phyloP scores from a whole-genome alignment of 2,113 vertebrate genomes.

The Psilopsiagon aurifrons region DNA sequence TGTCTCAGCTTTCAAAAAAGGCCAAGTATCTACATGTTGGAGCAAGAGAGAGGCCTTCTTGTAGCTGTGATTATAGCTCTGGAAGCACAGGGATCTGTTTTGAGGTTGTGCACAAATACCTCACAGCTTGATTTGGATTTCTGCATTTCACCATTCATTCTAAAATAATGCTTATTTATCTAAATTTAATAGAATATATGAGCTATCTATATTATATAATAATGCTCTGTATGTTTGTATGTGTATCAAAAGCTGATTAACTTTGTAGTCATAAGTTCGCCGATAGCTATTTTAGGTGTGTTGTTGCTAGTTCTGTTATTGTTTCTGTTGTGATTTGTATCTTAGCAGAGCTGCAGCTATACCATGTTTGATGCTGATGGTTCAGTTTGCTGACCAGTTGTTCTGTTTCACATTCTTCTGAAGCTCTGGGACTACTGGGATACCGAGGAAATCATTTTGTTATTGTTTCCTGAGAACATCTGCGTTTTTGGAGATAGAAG shows the following conservation, averaged over 20 bases:
- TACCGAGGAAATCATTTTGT: neutral
- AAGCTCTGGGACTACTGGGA: neutral
- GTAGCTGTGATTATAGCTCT: neutral
- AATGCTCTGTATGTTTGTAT: neutral
- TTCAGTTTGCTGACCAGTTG: neutral
- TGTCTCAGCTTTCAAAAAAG: constrained; percentile 12
- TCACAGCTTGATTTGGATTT: neutral
- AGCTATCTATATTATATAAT: neutral
- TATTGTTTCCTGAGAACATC: constrained; percentile 18
- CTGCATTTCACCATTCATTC: neutral
- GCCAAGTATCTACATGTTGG: neutral
- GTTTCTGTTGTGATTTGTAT: neutral
- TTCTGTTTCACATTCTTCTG: neutral
- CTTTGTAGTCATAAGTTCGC: neutral
- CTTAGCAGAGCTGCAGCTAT: neutral
- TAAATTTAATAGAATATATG: neutral
- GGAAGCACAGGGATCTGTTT: neutral
- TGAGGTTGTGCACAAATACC: neutral
- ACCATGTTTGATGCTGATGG: neutral
- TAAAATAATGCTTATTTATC: neutral
- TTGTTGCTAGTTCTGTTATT: neutral
- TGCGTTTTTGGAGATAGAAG: neutral
- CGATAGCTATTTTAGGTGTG: neutral
- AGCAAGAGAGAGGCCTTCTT: neutral
- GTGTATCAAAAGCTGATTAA: neutral